Conservation (phyloP, 2,797 vertebrate species). For the Anolis apletophallus region DNA sequence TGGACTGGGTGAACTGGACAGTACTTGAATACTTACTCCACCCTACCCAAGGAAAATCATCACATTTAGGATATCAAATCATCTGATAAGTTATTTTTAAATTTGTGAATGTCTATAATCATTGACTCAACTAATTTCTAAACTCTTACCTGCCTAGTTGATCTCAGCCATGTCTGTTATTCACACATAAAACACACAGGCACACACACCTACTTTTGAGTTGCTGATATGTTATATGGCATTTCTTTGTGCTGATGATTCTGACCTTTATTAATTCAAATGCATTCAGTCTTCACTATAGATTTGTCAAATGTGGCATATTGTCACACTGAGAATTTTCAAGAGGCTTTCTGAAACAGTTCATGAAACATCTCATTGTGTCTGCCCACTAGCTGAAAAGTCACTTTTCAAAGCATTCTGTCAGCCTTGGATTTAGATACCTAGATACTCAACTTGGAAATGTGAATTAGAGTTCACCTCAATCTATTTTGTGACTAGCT, state of each 20-base stretch:
- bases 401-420: constrained; percentile 41
- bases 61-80: not conserved
- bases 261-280: constrained; percentile 85
- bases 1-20: not conserved
- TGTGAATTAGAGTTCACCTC: constrained; percentile 51
- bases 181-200: not conserved
- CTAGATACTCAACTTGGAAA: constrained; percentile 6
- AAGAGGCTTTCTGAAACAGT: constrained; percentile 73
- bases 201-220: constrained; percentile 31
- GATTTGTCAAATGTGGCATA: constrained; percentile 78
- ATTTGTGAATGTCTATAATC: not conserved
- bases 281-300: constrained; percentile 71
- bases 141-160: constrained; percentile 6
- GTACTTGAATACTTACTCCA: not conserved
- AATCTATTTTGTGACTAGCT: constrained; percentile 25
- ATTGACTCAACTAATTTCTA: constrained; percentile 22
- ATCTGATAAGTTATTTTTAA: not conserved
- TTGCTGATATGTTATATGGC: constrained; percentile 65
- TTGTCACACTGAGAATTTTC: constrained; percentile 77
- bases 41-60: not conserved
- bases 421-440: not conserved
- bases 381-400: constrained; percentile 56
- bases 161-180: constrained; percentile 50
- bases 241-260: constrained; percentile 75
- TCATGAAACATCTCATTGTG: constrained; percentile 64